A percentile compares a stretch with the other conserved stretches of the same genome.
phyloP scores from a whole-genome alignment of 2,797 vertebrate species.

The Anabas testudineus region DNA sequence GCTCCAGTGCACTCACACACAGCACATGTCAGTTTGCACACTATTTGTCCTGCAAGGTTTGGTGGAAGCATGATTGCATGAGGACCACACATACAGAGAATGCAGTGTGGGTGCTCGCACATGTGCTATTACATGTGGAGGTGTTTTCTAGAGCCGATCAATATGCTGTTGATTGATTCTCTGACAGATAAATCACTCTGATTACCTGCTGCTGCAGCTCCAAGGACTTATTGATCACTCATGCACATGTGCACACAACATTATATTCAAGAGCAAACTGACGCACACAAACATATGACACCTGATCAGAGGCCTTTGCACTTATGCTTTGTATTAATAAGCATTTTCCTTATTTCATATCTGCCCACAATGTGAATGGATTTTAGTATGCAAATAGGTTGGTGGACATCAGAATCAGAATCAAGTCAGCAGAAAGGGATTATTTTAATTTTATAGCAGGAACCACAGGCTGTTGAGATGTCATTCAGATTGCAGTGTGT shows the following conservation, averaged over 20 bases:
- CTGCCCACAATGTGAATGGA: neutral
- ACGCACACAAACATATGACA: no score
- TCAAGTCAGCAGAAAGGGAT: neutral
- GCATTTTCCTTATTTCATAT: neutral
- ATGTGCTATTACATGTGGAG: neutral
- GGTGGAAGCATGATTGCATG: neutral
- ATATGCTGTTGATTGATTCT: conserved; percentile 47
- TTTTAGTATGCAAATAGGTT: neutral
- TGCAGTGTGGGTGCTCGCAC: neutral
- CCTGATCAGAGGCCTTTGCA: neutral
- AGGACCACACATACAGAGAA: neutral
- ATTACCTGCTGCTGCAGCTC: conserved; percentile 35
- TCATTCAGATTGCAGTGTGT: neutral
- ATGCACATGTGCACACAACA: neutral
- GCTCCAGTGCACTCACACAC: neutral
- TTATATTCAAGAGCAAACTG: neutral
- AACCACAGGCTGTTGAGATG: neutral
- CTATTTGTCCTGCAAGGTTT: neutral
- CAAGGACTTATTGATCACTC: conserved; percentile 31
- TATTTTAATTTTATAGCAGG: neutral
- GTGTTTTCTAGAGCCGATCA: conserved; percentile 41
- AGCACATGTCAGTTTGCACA: neutral
- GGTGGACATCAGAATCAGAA: no score
- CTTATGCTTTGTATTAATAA: neutral
- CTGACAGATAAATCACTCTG: conserved; percentile 46